Base-by-base conservation (phyloP, 2,888 invertebrate species). In the Drosophila planitibia region DNA sequence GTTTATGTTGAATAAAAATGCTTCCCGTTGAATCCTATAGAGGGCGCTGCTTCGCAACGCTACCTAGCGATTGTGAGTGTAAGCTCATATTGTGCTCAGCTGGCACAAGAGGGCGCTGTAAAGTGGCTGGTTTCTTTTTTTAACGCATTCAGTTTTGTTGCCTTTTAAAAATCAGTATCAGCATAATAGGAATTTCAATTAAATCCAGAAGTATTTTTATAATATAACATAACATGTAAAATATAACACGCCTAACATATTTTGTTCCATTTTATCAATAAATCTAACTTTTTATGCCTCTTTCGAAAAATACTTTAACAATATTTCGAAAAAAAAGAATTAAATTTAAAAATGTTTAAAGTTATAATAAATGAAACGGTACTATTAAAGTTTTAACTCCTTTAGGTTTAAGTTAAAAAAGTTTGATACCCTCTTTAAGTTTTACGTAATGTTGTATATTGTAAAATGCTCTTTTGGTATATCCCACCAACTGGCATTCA, bases 1-100 rank as follows among this genome's bases (percentile, higher is more conserved):
- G 28, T 57, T 51, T 35, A 28, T 37, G 12, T 2, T 19, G n/a
- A 0, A 5, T 1, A 16, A 10, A 14, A 10, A 1, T 41, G 51
- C 32, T 58, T 19, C 4, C 1, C 5, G 3, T 0, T 0, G 1
- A 2, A 5, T 16, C 12, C 4, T 5, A 4, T 22, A 76, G 76
- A 65, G 30, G 12, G 64, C 80, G 76, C 61, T 47, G 10, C 5
- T 16, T 1, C 0, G 14, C n/a, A 0, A 51, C 54, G 44, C 10
- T 19, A 7, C 2, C 16, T 52, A 14, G 47, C 47, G 78, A 19
- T 16, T 25, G 35, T n/a, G 0, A n/a, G 19, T n/a, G 9, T 6
- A 14, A 10, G n/a, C 1, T 25, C 5, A n/a, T 10, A 35, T 7
- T 60, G 55, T 19, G 5, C 0, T 6, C 4, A 16, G 7, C 25